Percentiles rank a stretch among this genome's conserved stretches.
These are phyloP conservation scores for Lepus europaeus DNA, from an alignment of 2,113 vertebrate species.

Conservation along the genomic window DNA sequence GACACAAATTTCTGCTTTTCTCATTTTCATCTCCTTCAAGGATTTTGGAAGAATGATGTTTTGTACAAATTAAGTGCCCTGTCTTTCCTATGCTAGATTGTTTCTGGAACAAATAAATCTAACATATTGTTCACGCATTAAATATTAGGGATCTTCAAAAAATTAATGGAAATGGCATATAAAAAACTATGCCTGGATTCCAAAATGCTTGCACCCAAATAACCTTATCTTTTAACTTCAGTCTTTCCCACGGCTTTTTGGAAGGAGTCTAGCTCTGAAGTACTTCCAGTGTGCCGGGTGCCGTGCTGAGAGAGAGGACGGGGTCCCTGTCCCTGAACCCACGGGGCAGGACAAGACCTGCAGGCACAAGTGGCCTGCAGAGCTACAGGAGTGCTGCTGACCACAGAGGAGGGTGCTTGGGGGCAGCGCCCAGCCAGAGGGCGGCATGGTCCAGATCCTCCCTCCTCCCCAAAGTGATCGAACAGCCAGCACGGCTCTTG, in stretches of 20 bases:
- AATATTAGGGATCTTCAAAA: not conserved
- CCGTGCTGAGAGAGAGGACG: not conserved
- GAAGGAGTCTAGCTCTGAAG: not conserved
- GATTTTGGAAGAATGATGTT: slow-evolving; percentile 50
- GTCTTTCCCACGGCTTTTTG: no score
- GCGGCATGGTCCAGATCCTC: no score
- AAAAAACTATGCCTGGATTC: no score
- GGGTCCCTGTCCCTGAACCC: not conserved
- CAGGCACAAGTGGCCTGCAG: not conserved
- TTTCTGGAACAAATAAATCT: not conserved
- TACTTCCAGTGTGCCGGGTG: not conserved
- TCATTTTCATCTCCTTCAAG: slow-evolving; percentile 67
- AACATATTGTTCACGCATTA: not conserved
- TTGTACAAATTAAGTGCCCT: slow-evolving; percentile 40
- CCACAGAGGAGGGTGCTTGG: no score
- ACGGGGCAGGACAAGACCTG: not conserved
- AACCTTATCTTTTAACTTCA: no score
- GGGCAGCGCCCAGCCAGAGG: not conserved
- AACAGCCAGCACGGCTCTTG: no score
- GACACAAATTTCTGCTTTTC: not conserved
- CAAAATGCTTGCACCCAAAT: no score
- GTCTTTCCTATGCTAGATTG: slow-evolving; percentile 3
- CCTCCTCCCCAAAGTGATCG: no score
- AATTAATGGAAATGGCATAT: no score
- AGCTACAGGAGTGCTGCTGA: no score